Conservation (phyloP, 2,888 invertebrate genomes). For the Melikaiella ostensackeni region DNA sequence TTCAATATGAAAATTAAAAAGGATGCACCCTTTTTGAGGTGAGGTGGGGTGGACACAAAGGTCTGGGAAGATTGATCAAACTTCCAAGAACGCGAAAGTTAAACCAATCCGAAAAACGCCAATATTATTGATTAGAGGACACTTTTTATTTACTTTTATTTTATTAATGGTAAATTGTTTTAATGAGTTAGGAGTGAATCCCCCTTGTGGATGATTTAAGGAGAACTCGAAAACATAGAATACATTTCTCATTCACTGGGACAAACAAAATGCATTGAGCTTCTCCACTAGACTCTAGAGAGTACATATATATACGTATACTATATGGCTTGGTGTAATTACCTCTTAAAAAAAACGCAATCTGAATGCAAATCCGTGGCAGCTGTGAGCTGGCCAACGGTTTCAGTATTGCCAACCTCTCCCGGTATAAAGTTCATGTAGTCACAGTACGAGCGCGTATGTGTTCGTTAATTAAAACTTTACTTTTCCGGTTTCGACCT, state of each 20-base stretch:
- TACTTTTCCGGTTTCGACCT: slow-evolving; percentile 65
- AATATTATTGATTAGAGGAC: too few relatives aligned
- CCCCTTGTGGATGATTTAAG: background rate
- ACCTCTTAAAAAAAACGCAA: slow-evolving; percentile 71
- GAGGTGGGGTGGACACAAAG: too few relatives aligned
- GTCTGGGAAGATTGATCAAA: too few relatives aligned
- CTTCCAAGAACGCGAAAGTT: too few relatives aligned
- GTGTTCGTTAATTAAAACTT: slow-evolving; percentile 74
- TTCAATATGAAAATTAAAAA: too few relatives aligned
- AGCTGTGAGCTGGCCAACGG: slow-evolving; percentile 68
- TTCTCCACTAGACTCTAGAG: slow-evolving; percentile 25
- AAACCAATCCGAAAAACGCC: too few relatives aligned
- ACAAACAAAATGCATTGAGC: slow-evolving; percentile 39
- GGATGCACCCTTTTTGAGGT: too few relatives aligned
- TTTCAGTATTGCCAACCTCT: slow-evolving; percentile 66
- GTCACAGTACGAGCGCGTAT: slow-evolving; percentile 58
- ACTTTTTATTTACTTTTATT: too few relatives aligned
- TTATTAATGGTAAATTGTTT: background rate
- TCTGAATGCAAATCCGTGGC: slow-evolving; percentile 75
- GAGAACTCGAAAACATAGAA: background rate
- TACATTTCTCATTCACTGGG: slow-evolving; percentile 30
- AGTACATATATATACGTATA: background rate
- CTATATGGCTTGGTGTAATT: slow-evolving; percentile 60
- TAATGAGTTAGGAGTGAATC: background rate
- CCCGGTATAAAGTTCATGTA: slow-evolving; percentile 57